Conservation (phyloP, 2,797 vertebrate genomes). For the Scolopax bukidnonensis region DNA sequence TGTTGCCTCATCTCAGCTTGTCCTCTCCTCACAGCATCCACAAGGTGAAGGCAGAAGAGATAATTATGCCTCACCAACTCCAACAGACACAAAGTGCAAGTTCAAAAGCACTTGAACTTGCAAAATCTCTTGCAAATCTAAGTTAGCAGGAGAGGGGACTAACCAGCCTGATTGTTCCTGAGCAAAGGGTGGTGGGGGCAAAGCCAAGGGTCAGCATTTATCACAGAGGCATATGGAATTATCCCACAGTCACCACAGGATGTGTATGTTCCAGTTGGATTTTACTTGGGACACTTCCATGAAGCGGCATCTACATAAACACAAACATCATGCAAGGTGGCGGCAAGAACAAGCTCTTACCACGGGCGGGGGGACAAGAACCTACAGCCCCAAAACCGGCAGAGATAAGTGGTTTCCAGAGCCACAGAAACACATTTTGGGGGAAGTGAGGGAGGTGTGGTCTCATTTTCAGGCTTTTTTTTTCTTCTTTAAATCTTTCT, state of each 20-base stretch:
- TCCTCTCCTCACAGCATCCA: background rate
- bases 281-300: background rate
- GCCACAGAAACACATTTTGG: background rate
- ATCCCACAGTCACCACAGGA: background rate
- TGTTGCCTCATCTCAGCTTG: rapidly evolving
- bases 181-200: background rate
- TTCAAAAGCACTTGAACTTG: background rate
- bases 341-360: background rate
- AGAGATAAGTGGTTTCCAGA: background rate
- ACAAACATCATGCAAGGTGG: background rate
- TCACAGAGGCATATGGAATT: rapidly evolving
- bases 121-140: background rate
- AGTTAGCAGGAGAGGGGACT: background rate
- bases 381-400: rapidly evolving
- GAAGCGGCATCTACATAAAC: background rate
- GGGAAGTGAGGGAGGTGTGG: background rate
- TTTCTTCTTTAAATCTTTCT: background rate
- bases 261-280: rapidly evolving
- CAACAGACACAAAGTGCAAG: background rate
- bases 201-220: background rate
- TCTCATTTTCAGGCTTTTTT: background rate
- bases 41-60: background rate
- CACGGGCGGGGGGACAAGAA: background rate
- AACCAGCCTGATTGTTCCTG: background rate
- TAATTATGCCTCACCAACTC: background rate